These are phyloP conservation scores for Epistrophella euchroma DNA, from an alignment of 2,888 invertebrate genomes.

Conservation along the genomic window DNA sequence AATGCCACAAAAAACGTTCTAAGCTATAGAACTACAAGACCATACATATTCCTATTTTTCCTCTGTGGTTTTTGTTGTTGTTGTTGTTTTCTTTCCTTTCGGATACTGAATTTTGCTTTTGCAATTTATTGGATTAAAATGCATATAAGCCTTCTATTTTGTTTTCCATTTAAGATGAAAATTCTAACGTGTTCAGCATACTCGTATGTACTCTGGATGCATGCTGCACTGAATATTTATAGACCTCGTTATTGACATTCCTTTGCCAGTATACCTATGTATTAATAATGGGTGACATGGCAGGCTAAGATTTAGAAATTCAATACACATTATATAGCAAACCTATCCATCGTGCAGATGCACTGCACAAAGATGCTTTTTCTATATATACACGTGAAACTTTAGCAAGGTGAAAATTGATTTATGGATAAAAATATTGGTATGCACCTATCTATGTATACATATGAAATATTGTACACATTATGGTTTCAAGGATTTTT, in stretches of 20 bases:
- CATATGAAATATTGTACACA: neutral
- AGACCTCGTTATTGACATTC: constrained; percentile 25
- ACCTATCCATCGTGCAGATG: no score
- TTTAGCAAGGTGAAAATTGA: constrained; percentile 18
- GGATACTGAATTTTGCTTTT: constrained; percentile 55
- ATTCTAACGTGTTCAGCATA: constrained; percentile 27
- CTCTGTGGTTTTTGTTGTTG: neutral
- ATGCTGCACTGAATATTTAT: constrained; percentile 37
- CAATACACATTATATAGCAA: neutral
- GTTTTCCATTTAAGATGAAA: constrained; percentile 35
- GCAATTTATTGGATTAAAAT: constrained; percentile 60
- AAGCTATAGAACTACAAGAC: neutral
- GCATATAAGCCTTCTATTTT: constrained; percentile 52
- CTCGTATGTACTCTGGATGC: constrained; percentile 5
- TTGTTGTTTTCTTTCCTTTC: neutral
- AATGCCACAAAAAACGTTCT: constrained; percentile 6
- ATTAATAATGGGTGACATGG: neutral
- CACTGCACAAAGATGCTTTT: constrained; percentile 14
- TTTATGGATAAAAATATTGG: constrained; percentile 15
- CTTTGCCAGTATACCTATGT: neutral
- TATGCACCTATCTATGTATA: neutral
- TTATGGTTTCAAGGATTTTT: constrained; percentile 6
- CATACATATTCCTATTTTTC: neutral
- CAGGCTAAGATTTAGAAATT: constrained; percentile 7
- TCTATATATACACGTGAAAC: constrained; percentile 3